Base-by-base conservation (phyloP, 2,797 vertebrate genomes). In the Thamnophis elegans region DNA sequence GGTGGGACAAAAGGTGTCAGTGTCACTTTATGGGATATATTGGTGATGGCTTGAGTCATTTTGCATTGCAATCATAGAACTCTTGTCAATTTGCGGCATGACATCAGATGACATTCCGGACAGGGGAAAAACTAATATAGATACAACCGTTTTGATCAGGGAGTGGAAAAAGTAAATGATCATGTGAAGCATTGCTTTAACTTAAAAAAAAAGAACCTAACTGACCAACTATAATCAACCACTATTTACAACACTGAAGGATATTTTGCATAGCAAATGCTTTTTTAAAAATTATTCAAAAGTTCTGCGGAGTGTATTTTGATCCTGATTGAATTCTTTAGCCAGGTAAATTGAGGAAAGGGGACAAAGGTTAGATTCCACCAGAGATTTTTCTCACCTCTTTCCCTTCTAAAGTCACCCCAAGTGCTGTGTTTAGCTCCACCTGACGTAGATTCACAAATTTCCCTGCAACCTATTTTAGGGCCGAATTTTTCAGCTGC, bases 51-150 rank as follows among this genome's bases (percentile, higher is more conserved):
- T 68, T 13, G 14, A 55, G 58, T 85, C 5, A 90, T 56, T 54
- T 58, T 89, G 59, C 59, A 87, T 28, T 62, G 59, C 56, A 89
- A 90, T 92, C 28, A 42, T 55, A 92, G 86, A 14, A 85, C 89
- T 58, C 9, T 13, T 60, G 32, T 60, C 55, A 54, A 55, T 68
- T 55, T 36, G 16, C 51, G 60, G 8, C 18, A 25, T n/a, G 54
- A 36, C 32, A 28, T 60, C 60, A 58, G 26, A 86, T 65, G 59
- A 55, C 20, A 32, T 14, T 42, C 16, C 32, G 14, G 26, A 36
- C 53, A 90, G 42, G 68, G 47, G 28, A 82, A 60, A 60, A 54
- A 7, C 16, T 36, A 65, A 91, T 58, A 53, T 53, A 88, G 55
- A 87, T 56, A 26, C 47, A 25, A 18, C 20, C 65, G 58, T 47